Conservation (phyloP, 2,888 invertebrate genomes). For the Aphidoletes aphidimyza region DNA sequence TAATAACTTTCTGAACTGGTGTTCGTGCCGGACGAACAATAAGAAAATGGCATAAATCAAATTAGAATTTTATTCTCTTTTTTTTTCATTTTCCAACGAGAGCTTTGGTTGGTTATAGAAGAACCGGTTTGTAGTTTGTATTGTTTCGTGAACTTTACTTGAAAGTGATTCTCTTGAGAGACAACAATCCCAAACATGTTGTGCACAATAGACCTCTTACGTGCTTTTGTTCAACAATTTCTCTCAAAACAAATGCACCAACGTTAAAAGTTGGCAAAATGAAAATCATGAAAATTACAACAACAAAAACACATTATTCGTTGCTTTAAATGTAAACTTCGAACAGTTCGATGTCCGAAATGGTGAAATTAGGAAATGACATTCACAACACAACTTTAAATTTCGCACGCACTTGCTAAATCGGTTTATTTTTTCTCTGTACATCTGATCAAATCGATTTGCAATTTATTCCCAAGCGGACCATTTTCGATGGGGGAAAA, state of each 20-base stretch:
- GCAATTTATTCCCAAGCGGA: no score
- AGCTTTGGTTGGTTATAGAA: no score
- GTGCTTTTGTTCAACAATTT: no score
- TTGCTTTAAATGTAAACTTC: background rate
- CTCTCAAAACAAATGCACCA: background rate
- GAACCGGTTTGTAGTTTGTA: no score
- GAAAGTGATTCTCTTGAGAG: no score
- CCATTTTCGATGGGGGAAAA: no score
- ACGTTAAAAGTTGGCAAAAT: background rate
- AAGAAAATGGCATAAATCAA: background rate
- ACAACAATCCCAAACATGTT: no score
- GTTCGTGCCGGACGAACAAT: slow-evolving; percentile 6
- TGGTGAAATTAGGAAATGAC: background rate
- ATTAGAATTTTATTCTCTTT: background rate
- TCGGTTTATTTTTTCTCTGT: no score
- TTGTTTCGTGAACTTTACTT: background rate
- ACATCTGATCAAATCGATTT: no score
- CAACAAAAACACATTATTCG: background rate
- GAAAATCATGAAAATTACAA: background rate
- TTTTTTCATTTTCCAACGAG: background rate
- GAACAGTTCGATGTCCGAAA: background rate
- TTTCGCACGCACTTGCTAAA: no score
- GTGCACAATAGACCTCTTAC: no score
- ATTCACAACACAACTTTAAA: no score
- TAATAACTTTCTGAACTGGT: slow-evolving; percentile 1